A percentile compares a stretch with the other conserved stretches of the same genome.
These are phyloP conservation scores for Platichthys flesus DNA, from an alignment of 2,113 vertebrate genomes.

Conservation along the genomic window DNA sequence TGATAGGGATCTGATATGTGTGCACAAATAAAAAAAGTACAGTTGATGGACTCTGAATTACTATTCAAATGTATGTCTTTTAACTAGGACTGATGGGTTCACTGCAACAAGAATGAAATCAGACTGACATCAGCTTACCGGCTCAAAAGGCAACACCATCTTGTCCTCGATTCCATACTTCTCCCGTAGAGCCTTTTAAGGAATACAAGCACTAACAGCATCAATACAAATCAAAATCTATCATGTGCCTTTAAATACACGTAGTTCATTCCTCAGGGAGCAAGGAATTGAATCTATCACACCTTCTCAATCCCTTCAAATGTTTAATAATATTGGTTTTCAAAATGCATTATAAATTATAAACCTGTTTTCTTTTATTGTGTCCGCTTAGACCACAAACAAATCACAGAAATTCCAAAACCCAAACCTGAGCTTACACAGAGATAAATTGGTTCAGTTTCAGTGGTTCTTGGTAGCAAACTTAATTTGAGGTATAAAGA, in stretches of 20 bases:
- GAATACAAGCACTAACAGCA: background rate
- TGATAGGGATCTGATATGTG: constrained; percentile 87
- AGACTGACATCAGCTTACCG: constrained; percentile 80
- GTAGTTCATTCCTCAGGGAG: background rate
- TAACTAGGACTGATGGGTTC: background rate
- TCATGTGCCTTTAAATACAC: background rate
- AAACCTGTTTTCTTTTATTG: background rate
- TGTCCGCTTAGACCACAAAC: no score
- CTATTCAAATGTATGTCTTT: background rate
- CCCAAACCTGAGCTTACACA: no score
- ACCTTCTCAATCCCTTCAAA: background rate
- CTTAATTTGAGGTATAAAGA: no score
- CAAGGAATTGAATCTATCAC: background rate
- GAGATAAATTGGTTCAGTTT: no score
- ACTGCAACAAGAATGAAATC: background rate
- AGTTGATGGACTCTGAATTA: background rate
- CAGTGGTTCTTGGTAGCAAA: no score
- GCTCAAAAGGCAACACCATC: constrained; percentile 96
- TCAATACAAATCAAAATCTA: background rate
- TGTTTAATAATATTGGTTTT: background rate
- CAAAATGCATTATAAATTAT: background rate
- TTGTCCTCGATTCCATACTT: constrained; percentile 96
- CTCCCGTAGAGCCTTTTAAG: constrained; percentile 87
- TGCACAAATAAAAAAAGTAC: constrained; percentile 9
- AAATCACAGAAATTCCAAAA: no score